A percentile compares a stretch with the other conserved stretches of the same genome.
These are phyloP conservation scores for Dendrocopos noguchii DNA, from an alignment of 2,113 vertebrate species.

Conservation along the genomic window DNA sequence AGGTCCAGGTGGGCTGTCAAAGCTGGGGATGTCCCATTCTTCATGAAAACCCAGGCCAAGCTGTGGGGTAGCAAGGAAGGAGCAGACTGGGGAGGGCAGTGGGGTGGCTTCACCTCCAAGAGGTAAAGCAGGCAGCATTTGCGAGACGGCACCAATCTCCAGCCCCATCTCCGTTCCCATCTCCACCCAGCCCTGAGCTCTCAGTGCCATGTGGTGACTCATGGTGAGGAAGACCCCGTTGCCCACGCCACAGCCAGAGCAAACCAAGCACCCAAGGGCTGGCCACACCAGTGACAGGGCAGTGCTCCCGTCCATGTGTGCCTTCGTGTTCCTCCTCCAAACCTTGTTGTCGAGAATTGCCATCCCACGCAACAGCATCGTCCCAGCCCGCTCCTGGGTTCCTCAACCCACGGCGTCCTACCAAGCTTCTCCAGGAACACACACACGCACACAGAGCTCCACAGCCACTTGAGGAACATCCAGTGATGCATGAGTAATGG, in stretches of 20 bases:
- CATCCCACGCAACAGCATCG: background rate
- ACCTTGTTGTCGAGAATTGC: background rate
- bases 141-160: background rate
- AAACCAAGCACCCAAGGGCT: background rate
- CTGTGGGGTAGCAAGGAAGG: background rate
- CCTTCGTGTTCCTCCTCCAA: fast-evolving
- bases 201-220: background rate
- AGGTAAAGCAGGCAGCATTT: fast-evolving
- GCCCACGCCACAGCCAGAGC: fast-evolving
- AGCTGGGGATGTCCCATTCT: background rate
- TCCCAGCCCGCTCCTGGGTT: background rate
- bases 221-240: fast-evolving
- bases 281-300: too few relatives aligned
- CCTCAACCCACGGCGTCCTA: background rate
- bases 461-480: fast-evolving
- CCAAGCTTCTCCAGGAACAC: background rate
- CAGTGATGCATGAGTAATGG: background rate
- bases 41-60: fast-evolving
- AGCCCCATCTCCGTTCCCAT: background rate
- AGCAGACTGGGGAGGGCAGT: background rate
- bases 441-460: background rate
- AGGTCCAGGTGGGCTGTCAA: background rate
- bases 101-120: background rate
- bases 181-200: background rate
- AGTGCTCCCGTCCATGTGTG: fast-evolving